A percentile compares a stretch with the other conserved stretches of the same genome.
These are phyloP conservation scores for Lophotriccus pileatus DNA, from an alignment of 2,797 vertebrate genomes.

Conservation along the genomic window DNA sequence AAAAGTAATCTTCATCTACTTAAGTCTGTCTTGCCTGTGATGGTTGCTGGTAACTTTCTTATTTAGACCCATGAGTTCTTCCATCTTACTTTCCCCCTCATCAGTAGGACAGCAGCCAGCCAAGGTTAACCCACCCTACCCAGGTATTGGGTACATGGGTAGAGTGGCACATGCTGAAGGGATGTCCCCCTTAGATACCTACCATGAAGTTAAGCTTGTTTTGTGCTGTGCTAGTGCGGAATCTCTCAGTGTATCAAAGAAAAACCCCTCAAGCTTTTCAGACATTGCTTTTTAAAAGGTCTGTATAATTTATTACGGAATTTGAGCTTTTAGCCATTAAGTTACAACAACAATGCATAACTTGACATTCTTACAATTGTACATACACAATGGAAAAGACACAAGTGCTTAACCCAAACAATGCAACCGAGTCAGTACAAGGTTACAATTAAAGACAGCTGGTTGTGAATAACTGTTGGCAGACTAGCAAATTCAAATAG, in stretches of 20 bases:
- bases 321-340: constrained; percentile 37
- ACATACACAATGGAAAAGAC: constrained; percentile 51
- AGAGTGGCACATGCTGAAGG: neutral
- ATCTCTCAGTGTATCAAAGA: neutral
- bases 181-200: too few relatives aligned
- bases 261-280: neutral
- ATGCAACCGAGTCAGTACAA: neutral
- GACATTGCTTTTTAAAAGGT: neutral
- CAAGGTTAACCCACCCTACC: neutral
- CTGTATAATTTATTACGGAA: constrained; percentile 47
- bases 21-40: neutral
- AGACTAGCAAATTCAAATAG: neutral
- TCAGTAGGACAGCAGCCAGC: neutral
- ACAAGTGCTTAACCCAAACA: constrained; percentile 43
- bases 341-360: constrained; percentile 58
- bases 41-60: neutral
- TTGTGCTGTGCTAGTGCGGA: neutral
- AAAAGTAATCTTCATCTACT: neutral
- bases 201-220: neutral
- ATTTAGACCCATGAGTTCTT: neutral
- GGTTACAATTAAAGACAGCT: neutral
- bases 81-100: neutral
- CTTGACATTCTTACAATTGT: constrained; percentile 39
- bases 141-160: rapidly evolving
- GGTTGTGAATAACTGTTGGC: neutral